phyloP scores from a whole-genome alignment of 2,113 vertebrate genomes.

The Scomber japonicus region DNA sequence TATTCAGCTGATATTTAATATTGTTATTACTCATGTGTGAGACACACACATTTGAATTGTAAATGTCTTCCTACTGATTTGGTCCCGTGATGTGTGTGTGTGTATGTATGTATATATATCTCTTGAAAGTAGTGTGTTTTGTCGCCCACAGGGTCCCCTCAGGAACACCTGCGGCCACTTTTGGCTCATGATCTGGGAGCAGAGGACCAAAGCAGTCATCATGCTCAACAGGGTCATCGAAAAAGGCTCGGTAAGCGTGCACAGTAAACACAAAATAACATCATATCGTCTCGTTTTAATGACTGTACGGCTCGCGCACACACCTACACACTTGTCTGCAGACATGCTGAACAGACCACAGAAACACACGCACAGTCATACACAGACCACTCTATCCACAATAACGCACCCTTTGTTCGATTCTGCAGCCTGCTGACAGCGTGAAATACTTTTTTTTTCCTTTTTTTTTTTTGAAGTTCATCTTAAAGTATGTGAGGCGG shows the following conservation, averaged over 20 bases:
- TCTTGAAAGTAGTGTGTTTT: constrained; percentile 20
- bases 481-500: neutral
- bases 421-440: neutral
- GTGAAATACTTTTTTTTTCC: neutral
- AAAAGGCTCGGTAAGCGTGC: constrained; percentile 92
- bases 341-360: constrained; percentile 25
- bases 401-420: neutral
- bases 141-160: constrained; percentile 90
- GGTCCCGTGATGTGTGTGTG: neutral
- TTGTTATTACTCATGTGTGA: constrained; percentile 3
- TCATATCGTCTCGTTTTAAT: constrained; percentile 12
- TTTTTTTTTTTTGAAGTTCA: neutral
- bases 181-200: constrained; percentile 99
- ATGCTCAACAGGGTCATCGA: constrained; percentile 98
- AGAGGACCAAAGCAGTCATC: constrained; percentile 95
- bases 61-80: constrained; percentile 9
- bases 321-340: constrained; percentile 19
- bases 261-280: constrained; percentile 26
- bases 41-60: neutral
- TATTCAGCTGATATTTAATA: neutral
- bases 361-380: constrained; percentile 7
- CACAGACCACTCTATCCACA: neutral
- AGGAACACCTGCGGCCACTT: constrained; percentile 98
- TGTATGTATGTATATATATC: neutral
- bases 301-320: neutral